Conservation (phyloP, 2,888 invertebrate species). For the Ornithoptera alexandrae region DNA sequence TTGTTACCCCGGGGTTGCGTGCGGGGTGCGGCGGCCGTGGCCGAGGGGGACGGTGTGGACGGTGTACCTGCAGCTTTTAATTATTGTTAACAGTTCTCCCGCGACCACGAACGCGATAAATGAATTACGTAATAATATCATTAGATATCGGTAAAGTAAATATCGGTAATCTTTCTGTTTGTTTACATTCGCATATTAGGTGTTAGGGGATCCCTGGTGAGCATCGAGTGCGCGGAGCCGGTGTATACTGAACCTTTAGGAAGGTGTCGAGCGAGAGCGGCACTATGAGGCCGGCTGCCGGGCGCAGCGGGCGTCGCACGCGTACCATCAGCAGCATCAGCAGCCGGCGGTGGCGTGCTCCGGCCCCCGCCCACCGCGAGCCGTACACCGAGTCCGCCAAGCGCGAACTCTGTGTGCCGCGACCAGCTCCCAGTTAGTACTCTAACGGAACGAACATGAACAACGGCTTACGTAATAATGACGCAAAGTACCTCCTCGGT, state of each 20-base stretch:
- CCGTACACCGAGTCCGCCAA: conserved; percentile 64
- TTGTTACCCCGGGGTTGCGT: too few relatives aligned
- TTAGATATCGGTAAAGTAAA: too few relatives aligned
- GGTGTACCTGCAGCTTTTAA: too few relatives aligned
- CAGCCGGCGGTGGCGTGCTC: conserved; percentile 45
- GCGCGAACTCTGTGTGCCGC: conserved; percentile 56
- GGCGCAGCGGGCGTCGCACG: conserved; percentile 67
- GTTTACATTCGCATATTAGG: too few relatives aligned
- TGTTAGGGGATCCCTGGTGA: too few relatives aligned
- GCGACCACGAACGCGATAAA: too few relatives aligned
- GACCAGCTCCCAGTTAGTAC: background rate
- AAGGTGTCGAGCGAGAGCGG: conserved; percentile 76
- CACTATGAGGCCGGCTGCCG: conserved; percentile 70
- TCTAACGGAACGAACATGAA: background rate
- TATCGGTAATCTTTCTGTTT: too few relatives aligned
- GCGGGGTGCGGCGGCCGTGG: too few relatives aligned
- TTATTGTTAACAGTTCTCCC: too few relatives aligned
- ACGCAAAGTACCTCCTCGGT: conserved; percentile 65
- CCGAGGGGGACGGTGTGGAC: too few relatives aligned
- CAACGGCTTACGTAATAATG: background rate
- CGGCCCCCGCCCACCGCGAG: conserved; percentile 52
- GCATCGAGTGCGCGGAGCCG: conserved; percentile 27
- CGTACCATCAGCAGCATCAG: conserved; percentile 70
- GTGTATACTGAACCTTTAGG: conserved; percentile 58
- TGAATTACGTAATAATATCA: too few relatives aligned